These are phyloP conservation scores for Paracentrotus lividus DNA, from an alignment of 53 echinoderm and acorn worm genomes.

Conservation along the genomic window DNA sequence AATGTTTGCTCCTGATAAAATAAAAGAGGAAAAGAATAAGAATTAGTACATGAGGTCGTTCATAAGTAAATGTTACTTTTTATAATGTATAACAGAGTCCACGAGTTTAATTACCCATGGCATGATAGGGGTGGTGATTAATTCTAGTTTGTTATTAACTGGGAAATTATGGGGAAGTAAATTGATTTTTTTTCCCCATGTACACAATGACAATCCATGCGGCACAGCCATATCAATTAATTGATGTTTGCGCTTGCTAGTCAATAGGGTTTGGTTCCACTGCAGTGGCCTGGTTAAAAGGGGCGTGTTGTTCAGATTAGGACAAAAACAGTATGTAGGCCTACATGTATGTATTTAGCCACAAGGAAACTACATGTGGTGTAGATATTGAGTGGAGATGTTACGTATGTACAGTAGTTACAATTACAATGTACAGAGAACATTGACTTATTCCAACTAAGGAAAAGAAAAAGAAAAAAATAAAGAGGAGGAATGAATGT, in stretches of 20 bases:
- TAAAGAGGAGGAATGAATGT: not conserved
- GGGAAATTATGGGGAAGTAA: conserved; percentile 29
- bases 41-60: not conserved
- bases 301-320: conserved; percentile 18
- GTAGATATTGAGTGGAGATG: not conserved
- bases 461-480: not conserved
- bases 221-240: conserved; percentile 29
- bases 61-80: not conserved
- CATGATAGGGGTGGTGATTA: not conserved
- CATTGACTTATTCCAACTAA: too few species aligned
- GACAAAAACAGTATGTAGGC: too few species aligned
- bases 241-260: conserved; percentile 25
- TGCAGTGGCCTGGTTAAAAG: not conserved
- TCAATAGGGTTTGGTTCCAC: conserved; percentile 1
- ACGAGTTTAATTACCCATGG: not conserved
- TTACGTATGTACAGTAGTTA: too few species aligned
- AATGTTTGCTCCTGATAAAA: conserved; percentile 25
- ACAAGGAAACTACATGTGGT: not conserved
- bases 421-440: too few species aligned
- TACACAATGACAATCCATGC: not conserved
- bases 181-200: not conserved
- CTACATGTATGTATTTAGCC: not conserved
- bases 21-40: not conserved
- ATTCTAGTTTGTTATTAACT: not conserved
- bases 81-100: not conserved